phyloP scores from a whole-genome alignment of 1,140 invertebrate genomes.

The Onthophagus taurus region DNA sequence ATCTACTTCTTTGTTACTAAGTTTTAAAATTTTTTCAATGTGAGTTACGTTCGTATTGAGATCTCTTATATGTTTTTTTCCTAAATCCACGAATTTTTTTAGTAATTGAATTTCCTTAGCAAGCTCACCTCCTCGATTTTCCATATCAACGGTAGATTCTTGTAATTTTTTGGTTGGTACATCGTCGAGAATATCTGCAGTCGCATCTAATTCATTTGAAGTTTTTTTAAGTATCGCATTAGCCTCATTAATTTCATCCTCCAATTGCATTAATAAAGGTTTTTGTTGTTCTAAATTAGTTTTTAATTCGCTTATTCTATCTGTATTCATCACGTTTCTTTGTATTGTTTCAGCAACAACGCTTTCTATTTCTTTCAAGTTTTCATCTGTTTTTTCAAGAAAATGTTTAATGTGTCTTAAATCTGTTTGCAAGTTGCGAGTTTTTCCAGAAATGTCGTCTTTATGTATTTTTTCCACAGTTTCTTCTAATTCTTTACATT shows the following conservation, averaged over 20 bases:
- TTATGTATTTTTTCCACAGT: constrained; percentile 5
- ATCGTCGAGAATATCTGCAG: no score
- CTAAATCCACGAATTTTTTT: neutral
- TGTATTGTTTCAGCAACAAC: constrained; percentile 6
- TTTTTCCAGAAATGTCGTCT: neutral
- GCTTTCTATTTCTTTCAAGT: constrained; percentile 11
- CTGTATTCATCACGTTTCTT: no score
- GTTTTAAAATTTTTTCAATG: constrained; percentile 52
- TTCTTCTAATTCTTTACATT: constrained; percentile 18
- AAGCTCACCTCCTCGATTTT: constrained; percentile 12
- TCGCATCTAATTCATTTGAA: no score
- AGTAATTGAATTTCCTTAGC: neutral
- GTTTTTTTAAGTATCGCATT: no score
- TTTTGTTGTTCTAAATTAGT: no score
- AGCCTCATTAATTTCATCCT: no score
- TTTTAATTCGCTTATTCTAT: no score
- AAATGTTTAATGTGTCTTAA: constrained; percentile 2
- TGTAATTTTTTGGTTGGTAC: no score
- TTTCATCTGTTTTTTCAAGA: constrained; percentile 15
- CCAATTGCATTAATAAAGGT: no score
- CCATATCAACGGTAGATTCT: constrained; percentile 11
- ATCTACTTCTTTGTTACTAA: constrained; percentile 54
- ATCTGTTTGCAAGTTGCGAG: neutral
- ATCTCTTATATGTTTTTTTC: neutral
- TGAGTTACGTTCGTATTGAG: neutral